A percentile compares a stretch with the other conserved stretches of the same genome.
Evolutionary conservation across 2,113 vertebrate genomes (phyloP).

Genomic region (Trichechus manatus): DNA sequence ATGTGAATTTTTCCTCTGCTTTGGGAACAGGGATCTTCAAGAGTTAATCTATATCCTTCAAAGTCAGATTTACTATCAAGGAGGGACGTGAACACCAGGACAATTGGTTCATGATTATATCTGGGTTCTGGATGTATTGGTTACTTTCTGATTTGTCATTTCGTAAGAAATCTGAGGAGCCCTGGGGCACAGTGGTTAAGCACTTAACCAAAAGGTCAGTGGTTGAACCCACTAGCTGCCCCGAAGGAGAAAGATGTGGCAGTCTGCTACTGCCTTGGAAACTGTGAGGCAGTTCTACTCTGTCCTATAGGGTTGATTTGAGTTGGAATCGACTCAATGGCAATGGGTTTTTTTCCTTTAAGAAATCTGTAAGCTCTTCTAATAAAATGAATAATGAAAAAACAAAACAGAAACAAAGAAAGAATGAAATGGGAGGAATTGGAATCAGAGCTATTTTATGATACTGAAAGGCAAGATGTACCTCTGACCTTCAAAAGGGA

Average conservation of each 20-base stretch:
- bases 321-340: background rate
- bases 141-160: background rate
- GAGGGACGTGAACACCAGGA: background rate
- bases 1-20: background rate
- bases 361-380: slow-evolving; percentile 5
- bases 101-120: background rate
- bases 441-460: rapidly evolving
- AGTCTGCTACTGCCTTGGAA: background rate
- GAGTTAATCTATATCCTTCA: background rate
- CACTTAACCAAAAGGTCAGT: too few relatives aligned
- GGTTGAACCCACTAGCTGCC: background rate
- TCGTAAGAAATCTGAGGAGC: background rate
- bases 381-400: background rate
- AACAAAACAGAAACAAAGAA: background rate
- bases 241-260: background rate
- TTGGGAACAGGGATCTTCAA: background rate
- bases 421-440: background rate
- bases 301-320: too few relatives aligned
- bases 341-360: background rate
- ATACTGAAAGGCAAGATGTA: background rate
- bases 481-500: background rate
- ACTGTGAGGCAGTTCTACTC: background rate
- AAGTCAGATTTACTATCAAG: background rate
- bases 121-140: background rate
- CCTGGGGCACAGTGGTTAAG: too few relatives aligned